These are phyloP conservation scores for Callinectes sapidus DNA, from an alignment of 2,888 invertebrate species.

Conservation along the genomic window DNA sequence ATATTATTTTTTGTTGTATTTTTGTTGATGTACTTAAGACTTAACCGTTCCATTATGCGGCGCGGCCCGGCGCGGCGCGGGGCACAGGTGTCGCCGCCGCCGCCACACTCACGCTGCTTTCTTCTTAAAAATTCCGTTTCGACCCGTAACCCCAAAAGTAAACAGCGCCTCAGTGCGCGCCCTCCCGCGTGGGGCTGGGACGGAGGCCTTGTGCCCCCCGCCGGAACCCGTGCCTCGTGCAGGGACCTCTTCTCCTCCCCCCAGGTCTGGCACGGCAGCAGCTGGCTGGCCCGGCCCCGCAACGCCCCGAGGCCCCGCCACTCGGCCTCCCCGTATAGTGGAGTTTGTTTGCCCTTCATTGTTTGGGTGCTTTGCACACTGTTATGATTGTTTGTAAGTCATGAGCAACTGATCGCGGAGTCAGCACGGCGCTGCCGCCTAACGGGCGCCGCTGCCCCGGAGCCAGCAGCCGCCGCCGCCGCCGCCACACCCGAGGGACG, in stretches of 20 bases:
- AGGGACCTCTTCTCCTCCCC: conserved; percentile 23
- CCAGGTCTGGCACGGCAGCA: neutral
- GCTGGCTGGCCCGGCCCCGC: conserved; percentile 22
- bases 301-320: neutral
- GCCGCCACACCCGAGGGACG: conserved; percentile 8
- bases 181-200: conserved; percentile 41
- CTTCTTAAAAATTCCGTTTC: conserved; percentile 42
- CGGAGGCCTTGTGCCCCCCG: neutral
- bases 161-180: conserved; percentile 26
- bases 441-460: neutral
- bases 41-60: conserved; percentile 19
- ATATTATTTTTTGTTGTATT: conserved; percentile 46
- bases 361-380: conserved; percentile 14
- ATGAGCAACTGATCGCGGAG: conserved; percentile 1
- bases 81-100: neutral
- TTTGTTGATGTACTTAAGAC: conserved; percentile 37
- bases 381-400: conserved; percentile 2
- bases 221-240: neutral
- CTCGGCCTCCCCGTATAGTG: neutral
- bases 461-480: neutral
- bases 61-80: conserved; percentile 7
- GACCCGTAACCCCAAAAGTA: conserved; percentile 45
- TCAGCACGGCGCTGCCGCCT: conserved; percentile 2
- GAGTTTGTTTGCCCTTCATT: neutral
- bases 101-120: conserved; percentile 16